A percentile compares a stretch with the other conserved stretches of the same genome.
Conservation (phyloP, 2,888 invertebrate species). For the Gandaritis pyraliata region DNA sequence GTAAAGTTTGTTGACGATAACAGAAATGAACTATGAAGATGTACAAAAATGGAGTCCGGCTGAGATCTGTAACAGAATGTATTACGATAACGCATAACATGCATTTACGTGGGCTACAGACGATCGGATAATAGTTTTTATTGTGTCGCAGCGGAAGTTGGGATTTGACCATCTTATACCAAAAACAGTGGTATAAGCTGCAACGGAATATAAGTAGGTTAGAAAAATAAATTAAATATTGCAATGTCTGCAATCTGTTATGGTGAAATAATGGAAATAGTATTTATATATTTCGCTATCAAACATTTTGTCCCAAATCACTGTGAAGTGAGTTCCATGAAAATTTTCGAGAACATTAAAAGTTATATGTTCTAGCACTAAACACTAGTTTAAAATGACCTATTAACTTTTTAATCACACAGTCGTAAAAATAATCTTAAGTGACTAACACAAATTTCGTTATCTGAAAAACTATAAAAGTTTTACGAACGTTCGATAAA, state of each 20-base stretch:
- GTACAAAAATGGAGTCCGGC: conserved; percentile 55
- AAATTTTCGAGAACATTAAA: not conserved
- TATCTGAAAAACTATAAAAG: conserved; percentile 40
- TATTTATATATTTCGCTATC: no score
- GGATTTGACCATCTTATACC: conserved; percentile 5
- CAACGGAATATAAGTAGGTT: no score
- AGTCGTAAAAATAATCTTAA: conserved; percentile 34
- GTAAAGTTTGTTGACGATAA: conserved; percentile 37
- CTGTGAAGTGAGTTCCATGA: no score
- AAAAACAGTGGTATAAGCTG: no score
- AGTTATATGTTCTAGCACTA: conserved; percentile 19
- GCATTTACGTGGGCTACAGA: conserved; percentile 68
- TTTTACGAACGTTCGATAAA: conserved; percentile 43
- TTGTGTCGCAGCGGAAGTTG: conserved; percentile 47
- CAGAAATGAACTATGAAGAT: conserved; percentile 58
- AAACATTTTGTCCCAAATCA: no score
- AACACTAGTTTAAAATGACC: conserved; percentile 27
- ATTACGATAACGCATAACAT: conserved; percentile 67
- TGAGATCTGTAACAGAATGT: conserved; percentile 68
- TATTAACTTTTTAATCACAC: conserved; percentile 20
- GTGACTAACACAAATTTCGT: conserved; percentile 38
- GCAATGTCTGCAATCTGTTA: no score
- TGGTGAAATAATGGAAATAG: no score
- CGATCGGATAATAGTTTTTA: conserved; percentile 64
- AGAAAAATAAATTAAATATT: no score